Evolutionary conservation across 2,888 invertebrate species (phyloP).

Genomic region (Nemapogon koenigi): DNA sequence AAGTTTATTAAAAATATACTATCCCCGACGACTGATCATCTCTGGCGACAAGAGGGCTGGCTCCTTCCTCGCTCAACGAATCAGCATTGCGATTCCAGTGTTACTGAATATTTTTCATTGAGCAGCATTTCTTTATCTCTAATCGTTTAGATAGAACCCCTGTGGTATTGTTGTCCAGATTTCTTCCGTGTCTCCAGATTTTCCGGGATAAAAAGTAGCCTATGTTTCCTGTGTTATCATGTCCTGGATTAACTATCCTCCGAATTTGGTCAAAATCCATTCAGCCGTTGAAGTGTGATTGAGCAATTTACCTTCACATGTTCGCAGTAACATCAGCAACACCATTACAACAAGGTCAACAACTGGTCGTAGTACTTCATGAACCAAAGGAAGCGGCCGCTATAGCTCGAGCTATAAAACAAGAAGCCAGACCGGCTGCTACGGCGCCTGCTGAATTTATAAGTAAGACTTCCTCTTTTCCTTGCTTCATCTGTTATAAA

Average conservation of each 20-base stretch:
- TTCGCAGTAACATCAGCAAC: constrained; percentile 19
- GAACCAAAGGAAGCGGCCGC: constrained; percentile 58
- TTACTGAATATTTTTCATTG: too few relatives aligned
- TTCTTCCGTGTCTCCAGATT: too few relatives aligned
- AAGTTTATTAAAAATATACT: neutral
- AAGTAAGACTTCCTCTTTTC: constrained; percentile 28
- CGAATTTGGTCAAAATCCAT: too few relatives aligned
- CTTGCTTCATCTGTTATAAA: neutral
- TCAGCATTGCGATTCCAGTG: too few relatives aligned
- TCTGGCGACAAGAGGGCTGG: too few relatives aligned
- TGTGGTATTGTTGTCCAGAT: neutral
- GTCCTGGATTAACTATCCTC: too few relatives aligned
- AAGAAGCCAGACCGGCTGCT: constrained; percentile 43
- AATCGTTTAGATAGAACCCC: neutral
- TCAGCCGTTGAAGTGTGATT: too few relatives aligned
- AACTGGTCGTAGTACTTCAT: constrained; percentile 55
- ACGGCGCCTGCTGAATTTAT: constrained; percentile 43
- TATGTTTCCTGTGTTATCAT: neutral
- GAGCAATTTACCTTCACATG: too few relatives aligned
- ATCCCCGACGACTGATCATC: neutral
- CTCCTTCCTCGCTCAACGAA: too few relatives aligned
- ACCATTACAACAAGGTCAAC: constrained; percentile 56
- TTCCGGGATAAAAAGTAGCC: too few relatives aligned
- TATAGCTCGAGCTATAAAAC: constrained; percentile 59
- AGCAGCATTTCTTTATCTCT: neutral